Conservation (phyloP, 2,797 vertebrate species). For the Lophotriccus pileatus region DNA sequence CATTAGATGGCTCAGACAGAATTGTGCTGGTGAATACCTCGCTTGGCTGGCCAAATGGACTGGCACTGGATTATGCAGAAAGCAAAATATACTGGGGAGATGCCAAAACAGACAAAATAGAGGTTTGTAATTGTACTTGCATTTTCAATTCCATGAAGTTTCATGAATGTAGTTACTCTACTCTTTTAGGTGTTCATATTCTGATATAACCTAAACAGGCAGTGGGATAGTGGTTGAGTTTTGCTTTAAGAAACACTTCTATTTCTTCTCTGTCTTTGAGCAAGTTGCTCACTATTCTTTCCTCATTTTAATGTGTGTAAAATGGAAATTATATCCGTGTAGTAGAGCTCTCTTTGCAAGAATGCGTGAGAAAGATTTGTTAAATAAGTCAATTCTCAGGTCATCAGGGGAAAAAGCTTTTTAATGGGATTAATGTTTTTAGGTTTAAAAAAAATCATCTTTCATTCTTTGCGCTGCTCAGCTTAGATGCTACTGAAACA, state of each 20-base stretch:
- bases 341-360: not conserved
- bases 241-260: not conserved
- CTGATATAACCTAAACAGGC: not conserved
- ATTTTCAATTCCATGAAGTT: not conserved
- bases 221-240: not conserved
- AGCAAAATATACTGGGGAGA: slow-evolving; percentile 96
- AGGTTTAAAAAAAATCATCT: not conserved
- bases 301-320: not conserved
- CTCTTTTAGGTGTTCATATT: not conserved
- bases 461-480: not conserved
- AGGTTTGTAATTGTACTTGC: slow-evolving; percentile 77
- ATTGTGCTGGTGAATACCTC: slow-evolving; percentile 93
- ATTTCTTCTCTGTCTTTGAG: not conserved
- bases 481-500: not conserved
- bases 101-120: slow-evolving; percentile 96
- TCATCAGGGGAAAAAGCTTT: not conserved
- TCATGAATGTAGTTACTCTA: not conserved
- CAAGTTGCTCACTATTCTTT: not conserved
- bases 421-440: not conserved
- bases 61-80: slow-evolving; percentile 91
- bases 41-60: slow-evolving; percentile 95
- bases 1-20: slow-evolving; percentile 90
- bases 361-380: not conserved
- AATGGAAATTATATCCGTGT: not conserved
- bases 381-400: not conserved